Conservation (phyloP, 2,113 vertebrate species). For the Periophthalmodon schlosseri region DNA sequence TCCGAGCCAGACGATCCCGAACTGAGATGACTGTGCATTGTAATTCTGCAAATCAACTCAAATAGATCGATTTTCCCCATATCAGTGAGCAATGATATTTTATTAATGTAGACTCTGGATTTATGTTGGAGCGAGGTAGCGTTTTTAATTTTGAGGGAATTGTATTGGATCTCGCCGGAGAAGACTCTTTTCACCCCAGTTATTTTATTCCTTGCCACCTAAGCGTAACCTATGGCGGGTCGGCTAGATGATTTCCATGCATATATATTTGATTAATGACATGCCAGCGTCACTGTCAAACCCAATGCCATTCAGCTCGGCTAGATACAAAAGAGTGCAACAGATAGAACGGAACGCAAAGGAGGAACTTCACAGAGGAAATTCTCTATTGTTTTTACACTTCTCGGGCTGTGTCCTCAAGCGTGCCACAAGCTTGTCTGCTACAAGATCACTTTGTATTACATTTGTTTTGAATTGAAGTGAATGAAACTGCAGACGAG, state of each 20-base stretch:
- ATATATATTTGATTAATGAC: slow-evolving; percentile 77
- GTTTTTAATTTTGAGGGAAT: slow-evolving; percentile 51
- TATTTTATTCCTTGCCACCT: slow-evolving; percentile 68
- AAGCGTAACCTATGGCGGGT: slow-evolving; percentile 65
- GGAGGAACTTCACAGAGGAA: slow-evolving; percentile 27
- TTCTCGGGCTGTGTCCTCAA: not conserved
- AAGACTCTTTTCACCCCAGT: slow-evolving; percentile 58
- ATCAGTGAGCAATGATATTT: slow-evolving; percentile 62
- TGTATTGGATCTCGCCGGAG: slow-evolving; percentile 40
- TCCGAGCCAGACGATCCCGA: slow-evolving; percentile 22
- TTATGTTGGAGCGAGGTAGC: slow-evolving; percentile 46
- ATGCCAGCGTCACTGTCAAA: slow-evolving; percentile 64
- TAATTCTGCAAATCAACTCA: slow-evolving; percentile 41
- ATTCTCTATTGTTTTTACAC: slow-evolving; percentile 49
- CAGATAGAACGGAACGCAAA: slow-evolving; percentile 39
- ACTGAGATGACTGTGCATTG: slow-evolving; percentile 31
- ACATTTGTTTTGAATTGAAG: not conserved
- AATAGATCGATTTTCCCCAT: slow-evolving; percentile 51
- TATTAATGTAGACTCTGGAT: slow-evolving; percentile 64
- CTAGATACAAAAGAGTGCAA: slow-evolving; percentile 48
- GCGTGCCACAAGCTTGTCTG: slow-evolving; percentile 1
- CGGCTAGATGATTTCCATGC: slow-evolving; percentile 66
- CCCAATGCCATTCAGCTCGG: slow-evolving; percentile 68
- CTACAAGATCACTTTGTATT: not conserved
- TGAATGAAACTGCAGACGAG: not conserved